phyloP scores from a whole-genome alignment of 2,113 vertebrate species.

The Halcyon malimbica region DNA sequence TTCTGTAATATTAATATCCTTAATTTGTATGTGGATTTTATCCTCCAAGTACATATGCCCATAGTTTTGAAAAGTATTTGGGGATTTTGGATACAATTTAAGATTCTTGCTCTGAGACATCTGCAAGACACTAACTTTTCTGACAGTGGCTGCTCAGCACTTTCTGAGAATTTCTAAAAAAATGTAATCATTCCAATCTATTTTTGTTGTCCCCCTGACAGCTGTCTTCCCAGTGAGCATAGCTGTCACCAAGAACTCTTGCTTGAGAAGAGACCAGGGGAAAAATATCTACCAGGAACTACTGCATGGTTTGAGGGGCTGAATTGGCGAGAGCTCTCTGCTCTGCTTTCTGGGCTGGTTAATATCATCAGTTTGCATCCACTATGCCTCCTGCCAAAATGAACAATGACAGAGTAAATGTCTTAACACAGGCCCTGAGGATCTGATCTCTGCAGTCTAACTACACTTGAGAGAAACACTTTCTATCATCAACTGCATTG shows the following conservation, averaged over 20 bases:
- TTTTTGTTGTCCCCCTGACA: conserved; percentile 39
- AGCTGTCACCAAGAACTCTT: conserved; percentile 6
- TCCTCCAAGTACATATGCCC: background rate
- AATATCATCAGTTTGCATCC: background rate
- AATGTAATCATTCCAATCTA: conserved; percentile 4
- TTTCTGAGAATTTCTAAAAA: conserved; percentile 32
- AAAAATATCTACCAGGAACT: background rate
- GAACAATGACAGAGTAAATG: background rate
- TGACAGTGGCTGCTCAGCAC: conserved; percentile 11
- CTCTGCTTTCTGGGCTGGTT: conserved; percentile 4
- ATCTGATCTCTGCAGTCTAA: background rate
- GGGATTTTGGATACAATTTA: background rate
- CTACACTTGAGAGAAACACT: background rate
- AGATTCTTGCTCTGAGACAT: conserved; percentile 21
- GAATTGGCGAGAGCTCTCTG: background rate
- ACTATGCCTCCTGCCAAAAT: background rate
- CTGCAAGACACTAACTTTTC: background rate
- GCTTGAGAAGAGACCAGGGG: background rate
- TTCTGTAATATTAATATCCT: background rate
- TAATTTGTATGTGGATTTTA: background rate
- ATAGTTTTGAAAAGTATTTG: background rate
- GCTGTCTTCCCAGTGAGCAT: conserved; percentile 13
- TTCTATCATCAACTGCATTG: background rate
- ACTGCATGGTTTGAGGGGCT: background rate
- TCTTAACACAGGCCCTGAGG: background rate